Evolutionary conservation across 2,888 invertebrate species (phyloP).

Genomic region (Brachynemurus nebulosus): DNA sequence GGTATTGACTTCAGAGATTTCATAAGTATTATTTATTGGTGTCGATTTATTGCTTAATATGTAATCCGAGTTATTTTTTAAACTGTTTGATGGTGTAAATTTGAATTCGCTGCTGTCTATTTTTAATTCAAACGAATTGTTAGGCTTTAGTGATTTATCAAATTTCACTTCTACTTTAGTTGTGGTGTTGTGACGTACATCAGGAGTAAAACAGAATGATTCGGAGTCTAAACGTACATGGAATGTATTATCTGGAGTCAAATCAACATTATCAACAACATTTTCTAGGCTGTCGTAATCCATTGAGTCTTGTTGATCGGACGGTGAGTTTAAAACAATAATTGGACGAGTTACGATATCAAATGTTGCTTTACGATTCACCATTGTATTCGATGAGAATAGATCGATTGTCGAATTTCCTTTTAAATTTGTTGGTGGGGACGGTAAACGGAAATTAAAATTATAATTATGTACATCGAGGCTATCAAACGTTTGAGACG

Average conservation of each 20-base stretch:
- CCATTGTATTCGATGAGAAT: no score
- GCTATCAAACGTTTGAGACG: not conserved
- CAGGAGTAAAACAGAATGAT: slow-evolving; percentile 15
- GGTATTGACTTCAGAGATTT: not conserved
- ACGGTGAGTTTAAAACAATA: not conserved
- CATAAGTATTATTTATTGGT: not conserved
- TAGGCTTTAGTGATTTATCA: no score
- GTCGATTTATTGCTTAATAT: no score
- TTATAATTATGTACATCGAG: not conserved
- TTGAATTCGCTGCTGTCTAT: no score
- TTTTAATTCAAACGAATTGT: no score
- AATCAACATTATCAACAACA: not conserved
- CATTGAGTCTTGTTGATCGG: not conserved
- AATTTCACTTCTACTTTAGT: no score
- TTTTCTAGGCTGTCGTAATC: slow-evolving; percentile 6
- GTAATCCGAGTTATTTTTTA: no score
- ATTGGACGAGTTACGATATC: not conserved
- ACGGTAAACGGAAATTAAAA: not conserved
- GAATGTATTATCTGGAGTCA: slow-evolving; percentile 5
- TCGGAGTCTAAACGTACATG: slow-evolving; percentile 14
- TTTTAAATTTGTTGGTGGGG: not conserved
- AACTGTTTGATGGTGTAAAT: no score
- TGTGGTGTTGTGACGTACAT: no score
- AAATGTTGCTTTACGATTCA: not conserved
- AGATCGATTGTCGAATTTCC: not conserved